Conservation (phyloP, 2,113 vertebrate genomes). For the Mastomys natalensis region DNA sequence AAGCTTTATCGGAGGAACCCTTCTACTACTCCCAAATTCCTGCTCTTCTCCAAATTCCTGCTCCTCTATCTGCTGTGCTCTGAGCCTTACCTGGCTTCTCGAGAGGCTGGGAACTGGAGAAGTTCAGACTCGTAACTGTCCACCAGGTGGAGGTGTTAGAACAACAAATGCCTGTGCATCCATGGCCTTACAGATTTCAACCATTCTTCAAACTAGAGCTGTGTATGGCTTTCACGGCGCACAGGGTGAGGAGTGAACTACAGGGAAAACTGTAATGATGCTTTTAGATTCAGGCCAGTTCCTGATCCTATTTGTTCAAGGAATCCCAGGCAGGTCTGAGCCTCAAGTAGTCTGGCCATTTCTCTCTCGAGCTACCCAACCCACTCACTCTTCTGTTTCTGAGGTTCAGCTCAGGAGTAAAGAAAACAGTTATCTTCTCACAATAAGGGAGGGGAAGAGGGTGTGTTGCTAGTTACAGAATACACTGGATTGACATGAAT, state of each 20-base stretch:
- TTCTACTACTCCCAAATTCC: not conserved
- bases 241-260: not conserved
- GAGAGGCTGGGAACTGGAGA: not conserved
- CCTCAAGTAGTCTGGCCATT: not conserved
- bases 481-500: not conserved
- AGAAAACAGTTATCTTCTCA: not conserved
- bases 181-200: not conserved
- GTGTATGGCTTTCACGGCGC: not conserved
- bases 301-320: not conserved
- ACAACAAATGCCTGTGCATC: not conserved
- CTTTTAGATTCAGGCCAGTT: not conserved
- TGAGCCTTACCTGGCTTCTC: not conserved
- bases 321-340: not conserved
- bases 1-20: not conserved
- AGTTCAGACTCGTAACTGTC: not conserved
- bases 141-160: constrained; percentile 5
- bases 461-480: not conserved
- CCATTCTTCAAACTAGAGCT: not conserved
- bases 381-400: not conserved
- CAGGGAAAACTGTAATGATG: not conserved
- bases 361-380: not conserved
- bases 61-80: accelerated
- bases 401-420: not conserved
- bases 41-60: not conserved
- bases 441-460: not conserved